Evolutionary conservation across 1,140 invertebrate genomes (phyloP).

Genomic region (Apis laboriosa): DNA sequence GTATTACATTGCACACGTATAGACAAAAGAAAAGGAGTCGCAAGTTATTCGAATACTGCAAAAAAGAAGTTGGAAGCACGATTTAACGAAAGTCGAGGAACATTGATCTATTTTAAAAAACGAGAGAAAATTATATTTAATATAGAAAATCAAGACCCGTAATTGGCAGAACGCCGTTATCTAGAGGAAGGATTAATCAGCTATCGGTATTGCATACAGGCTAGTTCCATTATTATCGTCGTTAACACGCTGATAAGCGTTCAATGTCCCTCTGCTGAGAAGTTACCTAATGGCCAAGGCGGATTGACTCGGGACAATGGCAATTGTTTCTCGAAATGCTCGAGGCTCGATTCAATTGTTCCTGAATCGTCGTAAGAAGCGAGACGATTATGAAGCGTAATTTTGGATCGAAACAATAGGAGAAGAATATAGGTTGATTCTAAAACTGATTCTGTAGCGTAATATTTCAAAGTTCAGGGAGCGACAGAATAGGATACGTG

Average conservation of each 20-base stretch:
- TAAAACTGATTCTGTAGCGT: background rate
- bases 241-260: constrained; percentile 40
- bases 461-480: background rate
- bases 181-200: constrained; percentile 20
- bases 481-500: background rate
- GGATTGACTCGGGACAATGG: constrained; percentile 30
- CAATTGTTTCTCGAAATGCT: constrained; percentile 19
- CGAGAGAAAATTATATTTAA: background rate
- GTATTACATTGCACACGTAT: too few relatives aligned
- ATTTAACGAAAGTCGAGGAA: too few relatives aligned
- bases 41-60: too few relatives aligned
- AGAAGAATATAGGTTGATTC: background rate
- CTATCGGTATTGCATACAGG: constrained; percentile 26
- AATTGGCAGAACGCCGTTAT: constrained; percentile 29
- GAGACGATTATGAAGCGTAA: background rate
- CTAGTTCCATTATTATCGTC: constrained; percentile 32
- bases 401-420: background rate
- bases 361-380: background rate
- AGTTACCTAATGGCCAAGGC: constrained; percentile 7
- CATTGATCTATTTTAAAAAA: background rate
- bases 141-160: background rate
- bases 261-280: background rate
- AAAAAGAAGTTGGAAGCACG: too few relatives aligned
- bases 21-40: too few relatives aligned
- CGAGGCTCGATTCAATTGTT: background rate